Conservation (phyloP, 2,888 invertebrate species). For the Pecten maximus region DNA sequence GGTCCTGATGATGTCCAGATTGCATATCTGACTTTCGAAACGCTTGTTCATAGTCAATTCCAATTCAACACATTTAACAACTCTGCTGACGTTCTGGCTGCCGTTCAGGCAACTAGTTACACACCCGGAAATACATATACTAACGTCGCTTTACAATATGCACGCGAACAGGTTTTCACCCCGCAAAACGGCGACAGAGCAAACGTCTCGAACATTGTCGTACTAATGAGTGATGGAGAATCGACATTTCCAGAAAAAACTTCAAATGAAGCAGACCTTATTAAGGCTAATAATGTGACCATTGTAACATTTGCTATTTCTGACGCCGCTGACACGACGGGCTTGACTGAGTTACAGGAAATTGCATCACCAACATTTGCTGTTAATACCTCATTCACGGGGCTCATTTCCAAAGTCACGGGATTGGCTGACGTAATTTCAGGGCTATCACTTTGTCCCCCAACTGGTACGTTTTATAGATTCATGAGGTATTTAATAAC, state of each 20-base stretch:
- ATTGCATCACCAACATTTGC: constrained; percentile 3
- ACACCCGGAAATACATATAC: background rate
- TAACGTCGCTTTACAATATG: background rate
- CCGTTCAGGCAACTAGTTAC: background rate
- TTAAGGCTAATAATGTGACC: background rate
- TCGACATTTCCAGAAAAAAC: background rate
- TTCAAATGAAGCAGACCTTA: background rate
- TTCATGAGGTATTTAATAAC: no score
- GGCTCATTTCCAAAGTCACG: background rate
- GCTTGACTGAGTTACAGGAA: background rate
- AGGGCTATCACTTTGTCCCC: background rate
- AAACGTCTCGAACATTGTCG: background rate
- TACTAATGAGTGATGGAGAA: constrained; percentile 2
- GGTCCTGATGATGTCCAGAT: background rate
- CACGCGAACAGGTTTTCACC: background rate
- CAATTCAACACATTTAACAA: background rate
- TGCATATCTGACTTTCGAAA: background rate
- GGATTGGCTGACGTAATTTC: background rate
- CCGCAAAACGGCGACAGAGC: background rate
- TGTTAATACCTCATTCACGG: background rate
- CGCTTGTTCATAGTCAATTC: background rate
- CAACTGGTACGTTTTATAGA: background rate
- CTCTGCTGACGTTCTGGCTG: background rate
- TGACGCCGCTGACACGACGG: background rate
- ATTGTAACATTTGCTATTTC: background rate